Evolutionary conservation across 2,888 invertebrate genomes (phyloP), one percentile per base, ranked within the genome.

Genomic region (Drosophila differens): DNA sequence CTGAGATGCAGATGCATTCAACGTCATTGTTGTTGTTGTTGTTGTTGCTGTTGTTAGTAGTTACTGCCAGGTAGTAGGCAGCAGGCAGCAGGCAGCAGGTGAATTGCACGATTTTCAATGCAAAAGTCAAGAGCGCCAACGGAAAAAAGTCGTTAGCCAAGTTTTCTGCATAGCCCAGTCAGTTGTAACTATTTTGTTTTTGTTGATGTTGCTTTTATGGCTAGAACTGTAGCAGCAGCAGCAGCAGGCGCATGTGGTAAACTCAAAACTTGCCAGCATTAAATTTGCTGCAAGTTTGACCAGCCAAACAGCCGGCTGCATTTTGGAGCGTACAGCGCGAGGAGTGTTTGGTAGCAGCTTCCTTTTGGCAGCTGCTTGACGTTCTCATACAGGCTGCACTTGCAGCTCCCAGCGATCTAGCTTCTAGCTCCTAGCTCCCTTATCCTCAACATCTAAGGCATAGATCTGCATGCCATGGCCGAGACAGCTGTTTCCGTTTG

Each of bases 101-200:
- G 92, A 91, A 92, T 91, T 89, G 92, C 92, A 92, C 91, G 92
- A 92, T 91, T 92, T 91, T 92, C 90, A 91, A 91, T 91, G 91
- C 88, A 91, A 91, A 91, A 91, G 91, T 91, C 91, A 91, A 91
- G 91, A 90, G 88, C 91, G 85, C 83, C 89, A 85, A 83, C 87
- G 89, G 90, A 87, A 90, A 88, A 86, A 85, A 89, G 89, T 89
- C 84, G 88, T 90, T 89, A 87, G 89, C 89, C 88, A 89, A 89
- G 88, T 89, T 89, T 89, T 77, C 65, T 83, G 89, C 80, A 74
- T 77, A 69, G 70, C 80, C 70, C 70, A 81, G 79, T 69, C 78
- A 65, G 83, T 79, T 81, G 81, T 74, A 81, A 84, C 87, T 85
- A 85, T 87, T 87, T 75, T 69, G 64, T 52, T 58, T 55, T 63